Percentiles rank a stretch among this genome's conserved stretches.
These are phyloP conservation scores for Neelides sp. DNA, from an alignment of 1,140 invertebrate species.

Conservation along the genomic window DNA sequence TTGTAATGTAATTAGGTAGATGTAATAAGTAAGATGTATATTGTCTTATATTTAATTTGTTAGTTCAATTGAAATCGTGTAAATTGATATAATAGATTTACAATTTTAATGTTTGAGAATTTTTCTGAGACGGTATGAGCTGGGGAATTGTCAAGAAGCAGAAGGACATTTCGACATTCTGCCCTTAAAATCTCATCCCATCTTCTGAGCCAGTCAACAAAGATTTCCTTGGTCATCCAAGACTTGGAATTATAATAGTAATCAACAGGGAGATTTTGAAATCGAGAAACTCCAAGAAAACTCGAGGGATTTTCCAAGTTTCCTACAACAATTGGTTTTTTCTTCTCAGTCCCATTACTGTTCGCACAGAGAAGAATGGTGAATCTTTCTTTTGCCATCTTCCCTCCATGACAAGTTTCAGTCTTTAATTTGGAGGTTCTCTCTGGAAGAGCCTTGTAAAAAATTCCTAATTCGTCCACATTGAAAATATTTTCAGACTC, in stretches of 20 bases:
- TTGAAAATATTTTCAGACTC: constrained; percentile 15
- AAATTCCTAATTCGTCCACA: constrained; percentile 11
- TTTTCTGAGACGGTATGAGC: constrained; percentile 5
- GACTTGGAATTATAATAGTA: constrained; percentile 13
- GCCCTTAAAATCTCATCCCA: constrained; percentile 8
- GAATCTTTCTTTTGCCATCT: constrained; percentile 32
- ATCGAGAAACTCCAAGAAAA: background rate
- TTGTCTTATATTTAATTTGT: too few species aligned
- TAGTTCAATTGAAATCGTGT: too few species aligned
- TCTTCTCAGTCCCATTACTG: constrained; percentile 33
- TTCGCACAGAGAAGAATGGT: constrained; percentile 33
- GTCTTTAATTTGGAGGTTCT: background rate
- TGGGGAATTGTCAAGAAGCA: constrained; percentile 14
- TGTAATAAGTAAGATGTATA: too few species aligned
- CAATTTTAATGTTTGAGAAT: constrained; percentile 14
- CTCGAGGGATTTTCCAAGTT: background rate
- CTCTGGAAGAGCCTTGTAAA: constrained; percentile 13
- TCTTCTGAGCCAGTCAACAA: constrained; percentile 2
- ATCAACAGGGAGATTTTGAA: constrained; percentile 14
- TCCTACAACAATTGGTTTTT: constrained; percentile 7
- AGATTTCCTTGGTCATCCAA: constrained; percentile 11
- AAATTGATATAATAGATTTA: too few species aligned
- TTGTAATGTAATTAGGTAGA: too few species aligned
- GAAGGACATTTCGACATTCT: constrained; percentile 6
- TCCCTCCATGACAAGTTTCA: constrained; percentile 27